phyloP scores from a whole-genome alignment of 2,888 invertebrate species.

The Troglohyphantes excavatus region DNA sequence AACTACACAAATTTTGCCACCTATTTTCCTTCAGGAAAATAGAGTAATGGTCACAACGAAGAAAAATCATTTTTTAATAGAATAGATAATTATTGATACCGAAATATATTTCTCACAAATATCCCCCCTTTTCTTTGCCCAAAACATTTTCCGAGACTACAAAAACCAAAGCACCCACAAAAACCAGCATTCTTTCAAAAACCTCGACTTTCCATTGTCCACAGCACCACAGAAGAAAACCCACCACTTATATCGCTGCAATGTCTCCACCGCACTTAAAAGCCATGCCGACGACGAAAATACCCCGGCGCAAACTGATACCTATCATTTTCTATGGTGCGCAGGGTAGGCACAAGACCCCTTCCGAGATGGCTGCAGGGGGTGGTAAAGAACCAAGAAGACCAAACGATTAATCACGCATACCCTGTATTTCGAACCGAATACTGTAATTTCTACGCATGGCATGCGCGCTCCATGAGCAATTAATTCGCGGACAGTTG shows the following conservation, averaged over 20 bases:
- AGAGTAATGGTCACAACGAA: too few species aligned
- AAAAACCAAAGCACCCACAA: too few species aligned
- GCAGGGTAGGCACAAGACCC: constrained; percentile 13
- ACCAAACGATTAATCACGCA: constrained; percentile 56
- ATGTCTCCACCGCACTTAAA: neutral
- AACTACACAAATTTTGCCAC: too few species aligned
- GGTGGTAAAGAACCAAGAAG: neutral
- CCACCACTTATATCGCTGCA: neutral
- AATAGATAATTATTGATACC: too few species aligned
- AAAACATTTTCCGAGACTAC: too few species aligned
- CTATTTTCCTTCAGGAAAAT: too few species aligned
- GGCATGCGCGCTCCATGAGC: constrained; percentile 52
- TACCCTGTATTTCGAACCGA: constrained; percentile 32
- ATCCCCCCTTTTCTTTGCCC: too few species aligned
- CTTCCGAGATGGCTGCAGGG: neutral
- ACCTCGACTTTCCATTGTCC: too few species aligned
- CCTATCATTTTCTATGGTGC: constrained; percentile 39
- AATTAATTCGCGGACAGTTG: constrained; percentile 70
- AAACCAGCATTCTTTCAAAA: too few species aligned
- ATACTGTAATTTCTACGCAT: constrained; percentile 50
- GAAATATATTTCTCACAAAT: too few species aligned
- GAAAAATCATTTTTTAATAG: too few species aligned
- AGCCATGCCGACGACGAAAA: constrained; percentile 27
- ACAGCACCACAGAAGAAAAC: too few species aligned
- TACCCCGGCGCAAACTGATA: constrained; percentile 16